Evolutionary conservation across 2,888 invertebrate species (phyloP).

Genomic region (Hypena proboscidalis): DNA sequence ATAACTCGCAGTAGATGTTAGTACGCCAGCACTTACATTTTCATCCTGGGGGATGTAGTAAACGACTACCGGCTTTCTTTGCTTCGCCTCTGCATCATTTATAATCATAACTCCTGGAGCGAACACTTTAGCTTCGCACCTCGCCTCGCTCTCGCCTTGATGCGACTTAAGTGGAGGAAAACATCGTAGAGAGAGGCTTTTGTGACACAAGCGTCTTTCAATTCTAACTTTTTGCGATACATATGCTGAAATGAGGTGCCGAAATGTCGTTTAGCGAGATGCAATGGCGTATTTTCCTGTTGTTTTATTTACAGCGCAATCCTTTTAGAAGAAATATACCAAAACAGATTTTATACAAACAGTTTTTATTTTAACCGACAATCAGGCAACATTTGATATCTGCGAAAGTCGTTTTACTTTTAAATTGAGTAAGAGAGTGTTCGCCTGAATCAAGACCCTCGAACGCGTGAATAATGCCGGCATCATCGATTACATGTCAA

Average conservation of each 20-base stretch:
- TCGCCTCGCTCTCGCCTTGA: slow-evolving; percentile 58
- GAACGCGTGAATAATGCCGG: slow-evolving; percentile 1
- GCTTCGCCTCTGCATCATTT: slow-evolving; percentile 67
- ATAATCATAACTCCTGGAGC: slow-evolving; percentile 68
- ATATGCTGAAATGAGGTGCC: slow-evolving; percentile 19
- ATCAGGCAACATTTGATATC: too few relatives aligned
- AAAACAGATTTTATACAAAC: too few relatives aligned
- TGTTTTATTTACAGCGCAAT: slow-evolving; percentile 5
- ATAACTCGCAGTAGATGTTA: slow-evolving; percentile 49
- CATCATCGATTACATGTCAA: slow-evolving; percentile 14
- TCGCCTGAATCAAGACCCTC: too few relatives aligned
- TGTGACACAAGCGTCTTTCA: slow-evolving; percentile 52
- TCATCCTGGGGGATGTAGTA: slow-evolving; percentile 48
- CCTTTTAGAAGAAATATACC: too few relatives aligned
- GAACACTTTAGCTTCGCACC: slow-evolving; percentile 68
- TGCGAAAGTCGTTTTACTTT: too few relatives aligned
- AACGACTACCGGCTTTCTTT: slow-evolving; percentile 52
- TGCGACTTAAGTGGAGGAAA: slow-evolving; percentile 52
- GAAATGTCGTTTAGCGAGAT: slow-evolving; percentile 5
- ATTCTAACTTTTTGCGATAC: slow-evolving; percentile 49
- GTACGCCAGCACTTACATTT: slow-evolving; percentile 49
- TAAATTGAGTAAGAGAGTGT: too few relatives aligned
- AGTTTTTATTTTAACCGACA: too few relatives aligned
- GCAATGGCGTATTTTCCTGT: slow-evolving; percentile 3
- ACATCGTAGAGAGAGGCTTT: slow-evolving; percentile 55